These are phyloP conservation scores for Steatocranus sp. DNA, from an alignment of 2,797 vertebrate species.

Conservation along the genomic window DNA sequence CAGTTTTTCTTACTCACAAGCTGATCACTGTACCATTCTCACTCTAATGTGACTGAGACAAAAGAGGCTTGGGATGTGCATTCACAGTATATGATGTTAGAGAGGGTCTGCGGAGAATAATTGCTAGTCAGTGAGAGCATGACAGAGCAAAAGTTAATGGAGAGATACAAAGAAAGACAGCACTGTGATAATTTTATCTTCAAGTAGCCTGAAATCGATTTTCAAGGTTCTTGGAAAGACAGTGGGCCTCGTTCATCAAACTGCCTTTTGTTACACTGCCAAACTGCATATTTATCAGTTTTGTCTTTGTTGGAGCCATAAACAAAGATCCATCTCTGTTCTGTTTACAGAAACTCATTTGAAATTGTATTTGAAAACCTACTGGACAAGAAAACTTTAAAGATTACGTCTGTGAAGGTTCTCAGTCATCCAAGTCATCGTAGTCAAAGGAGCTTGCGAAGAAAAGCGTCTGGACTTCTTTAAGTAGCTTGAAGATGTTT, in stretches of 20 bases:
- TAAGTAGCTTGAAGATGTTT: too few species aligned
- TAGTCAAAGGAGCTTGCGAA: too few species aligned
- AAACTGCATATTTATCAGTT: constrained; percentile 5
- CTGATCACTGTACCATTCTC: not conserved
- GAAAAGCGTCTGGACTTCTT: too few species aligned
- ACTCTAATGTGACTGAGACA: not conserved
- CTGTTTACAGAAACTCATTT: not conserved
- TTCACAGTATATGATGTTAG: not conserved
- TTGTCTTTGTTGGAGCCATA: not conserved
- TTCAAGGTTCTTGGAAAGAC: constrained; percentile 30
- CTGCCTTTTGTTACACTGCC: not conserved
- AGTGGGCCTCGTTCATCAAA: constrained; percentile 6
- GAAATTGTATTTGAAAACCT: not conserved
- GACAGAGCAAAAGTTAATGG: not conserved
- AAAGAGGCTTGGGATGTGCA: not conserved
- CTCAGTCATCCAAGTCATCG: too few species aligned
- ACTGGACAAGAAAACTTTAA: not conserved
- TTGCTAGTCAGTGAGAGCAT: not conserved
- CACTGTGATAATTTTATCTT: not conserved
- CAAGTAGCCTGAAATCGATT: not conserved
- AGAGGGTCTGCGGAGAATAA: not conserved
- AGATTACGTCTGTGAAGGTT: too few species aligned
- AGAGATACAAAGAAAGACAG: not conserved
- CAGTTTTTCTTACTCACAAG: not conserved
- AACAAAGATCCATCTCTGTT: not conserved